Base-by-base conservation (phyloP, 23 tunicate species). In the Styela plicata region DNA sequence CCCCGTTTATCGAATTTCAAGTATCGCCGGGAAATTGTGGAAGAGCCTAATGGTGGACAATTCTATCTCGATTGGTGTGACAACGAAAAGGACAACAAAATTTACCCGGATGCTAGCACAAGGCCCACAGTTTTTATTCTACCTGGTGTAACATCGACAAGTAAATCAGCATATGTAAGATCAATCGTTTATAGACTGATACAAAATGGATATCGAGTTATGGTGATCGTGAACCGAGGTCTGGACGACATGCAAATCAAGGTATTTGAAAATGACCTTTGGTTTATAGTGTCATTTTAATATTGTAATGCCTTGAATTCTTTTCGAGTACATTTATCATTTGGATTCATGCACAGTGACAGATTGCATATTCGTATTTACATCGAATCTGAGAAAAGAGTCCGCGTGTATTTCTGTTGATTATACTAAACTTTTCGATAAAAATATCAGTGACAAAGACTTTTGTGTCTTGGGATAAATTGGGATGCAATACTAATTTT, bases 111-210 rank as follows among this genome's bases (percentile, higher is more conserved):
- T 23, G 7, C 30, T 44, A 53, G n/a, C 13, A 76, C 32, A 18
- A 76, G 81, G 2, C 81, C 81, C 28, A 76, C 81, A 13, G 31
- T 76, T 27, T 27, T 76, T 20, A 76, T 76, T 26, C 23, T 76
- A 22, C 81, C 81, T 25, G 81, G 81, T 24, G 26, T 76, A 44
- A 76, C 81, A 0, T 76, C 81, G 0, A 76, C 81, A 24, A 76
- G 66, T 57, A 53, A 44, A 26, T 52, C 81, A 0, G 7, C 66
- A 36, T 76, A 76, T 57, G 37, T 76, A 32, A 33, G n/a, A 17
- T 76, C 81, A 18, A 76, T 76, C 27, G 65, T 44, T 20, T 53
- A 22, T 27, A 24, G 81, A 1, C 66, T 76, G 19, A 24, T 44
- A 23, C 27, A 36, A 22, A 23, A 53, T 27, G 81, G 81, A 24